A percentile compares a stretch with the other conserved stretches of the same genome.
Conservation (phyloP, 2,113 vertebrate species). For the Rutilus rutilus region DNA sequence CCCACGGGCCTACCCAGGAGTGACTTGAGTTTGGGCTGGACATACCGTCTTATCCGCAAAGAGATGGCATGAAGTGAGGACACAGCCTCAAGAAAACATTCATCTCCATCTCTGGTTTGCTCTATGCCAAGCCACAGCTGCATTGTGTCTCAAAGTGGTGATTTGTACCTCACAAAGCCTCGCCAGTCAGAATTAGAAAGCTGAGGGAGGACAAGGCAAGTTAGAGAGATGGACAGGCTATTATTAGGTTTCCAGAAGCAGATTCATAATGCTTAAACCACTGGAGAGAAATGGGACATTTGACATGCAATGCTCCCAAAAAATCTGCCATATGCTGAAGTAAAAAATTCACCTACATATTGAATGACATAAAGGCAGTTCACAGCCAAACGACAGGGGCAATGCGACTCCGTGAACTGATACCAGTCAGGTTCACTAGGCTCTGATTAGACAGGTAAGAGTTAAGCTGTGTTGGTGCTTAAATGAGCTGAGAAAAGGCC, state of each 20-base stretch:
- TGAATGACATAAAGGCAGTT: background rate
- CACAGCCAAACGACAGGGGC: slow-evolving; percentile 8
- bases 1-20: background rate
- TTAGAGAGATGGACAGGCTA: slow-evolving; percentile 24
- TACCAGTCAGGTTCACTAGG: background rate
- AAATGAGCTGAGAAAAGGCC: background rate
- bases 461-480: background rate
- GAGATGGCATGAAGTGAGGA: slow-evolving; percentile 6
- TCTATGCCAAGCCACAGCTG: slow-evolving; percentile 55
- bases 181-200: slow-evolving; percentile 24
- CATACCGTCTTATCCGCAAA: slow-evolving; percentile 6
- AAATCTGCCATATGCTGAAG: background rate
- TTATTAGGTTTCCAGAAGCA: slow-evolving; percentile 38
- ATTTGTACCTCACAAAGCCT: slow-evolving; percentile 47
- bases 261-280: slow-evolving; percentile 1
- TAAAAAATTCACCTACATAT: slow-evolving; percentile 3
- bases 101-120: slow-evolving; percentile 21
- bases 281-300: slow-evolving; percentile 7
- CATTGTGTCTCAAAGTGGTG: slow-evolving; percentile 56
- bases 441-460: background rate
- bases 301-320: slow-evolving; percentile 35
- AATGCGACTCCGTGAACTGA: background rate
- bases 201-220: slow-evolving; percentile 26
- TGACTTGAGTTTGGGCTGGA: slow-evolving; percentile 16
- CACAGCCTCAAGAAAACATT: slow-evolving; percentile 31